A percentile compares a stretch with the other conserved stretches of the same genome.
Conservation (phyloP, 1,140 invertebrate genomes). For the Luehdorfia chinensis region DNA sequence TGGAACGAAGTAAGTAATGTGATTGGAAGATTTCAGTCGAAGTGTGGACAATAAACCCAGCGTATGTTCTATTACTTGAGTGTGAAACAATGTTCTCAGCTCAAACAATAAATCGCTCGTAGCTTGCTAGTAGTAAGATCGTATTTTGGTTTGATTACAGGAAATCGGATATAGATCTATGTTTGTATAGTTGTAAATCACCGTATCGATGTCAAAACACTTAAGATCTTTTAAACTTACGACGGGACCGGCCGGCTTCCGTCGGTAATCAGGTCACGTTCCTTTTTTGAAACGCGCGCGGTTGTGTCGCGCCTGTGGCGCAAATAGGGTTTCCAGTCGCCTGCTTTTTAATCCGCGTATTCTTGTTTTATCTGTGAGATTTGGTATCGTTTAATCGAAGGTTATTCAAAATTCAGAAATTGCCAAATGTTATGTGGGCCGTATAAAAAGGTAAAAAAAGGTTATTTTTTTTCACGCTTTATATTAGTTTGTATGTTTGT, state of each 20-base stretch:
- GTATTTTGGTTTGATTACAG: constrained; percentile 4
- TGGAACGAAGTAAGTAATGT: no score
- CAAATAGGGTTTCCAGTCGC: constrained; percentile 19
- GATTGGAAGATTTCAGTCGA: no score
- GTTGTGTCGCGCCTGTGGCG: constrained; percentile 30
- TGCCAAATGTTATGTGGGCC: no score
- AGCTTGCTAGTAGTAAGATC: background rate
- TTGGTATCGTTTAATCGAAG: no score
- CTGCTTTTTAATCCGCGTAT: constrained; percentile 2
- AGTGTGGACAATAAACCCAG: no score
- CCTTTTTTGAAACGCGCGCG: constrained; percentile 62
- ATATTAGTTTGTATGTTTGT: no score
- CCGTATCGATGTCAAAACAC: constrained; percentile 18
- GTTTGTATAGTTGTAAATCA: constrained; percentile 27
- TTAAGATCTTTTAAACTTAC: constrained; percentile 49
- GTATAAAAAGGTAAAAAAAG: no score
- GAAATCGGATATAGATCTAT: constrained; percentile 6
- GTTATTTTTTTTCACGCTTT: no score
- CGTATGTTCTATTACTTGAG: no score
- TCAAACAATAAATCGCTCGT: no score
- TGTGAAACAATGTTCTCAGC: background rate
- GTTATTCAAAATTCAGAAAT: no score
- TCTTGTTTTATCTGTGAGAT: constrained; percentile 2
- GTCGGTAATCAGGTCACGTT: constrained; percentile 74
- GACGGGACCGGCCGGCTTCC: constrained; percentile 64